Evolutionary conservation across 2,797 vertebrate genomes (phyloP), one percentile per base, ranked within the genome.

Genomic region (Toxotes lorentzi): DNA sequence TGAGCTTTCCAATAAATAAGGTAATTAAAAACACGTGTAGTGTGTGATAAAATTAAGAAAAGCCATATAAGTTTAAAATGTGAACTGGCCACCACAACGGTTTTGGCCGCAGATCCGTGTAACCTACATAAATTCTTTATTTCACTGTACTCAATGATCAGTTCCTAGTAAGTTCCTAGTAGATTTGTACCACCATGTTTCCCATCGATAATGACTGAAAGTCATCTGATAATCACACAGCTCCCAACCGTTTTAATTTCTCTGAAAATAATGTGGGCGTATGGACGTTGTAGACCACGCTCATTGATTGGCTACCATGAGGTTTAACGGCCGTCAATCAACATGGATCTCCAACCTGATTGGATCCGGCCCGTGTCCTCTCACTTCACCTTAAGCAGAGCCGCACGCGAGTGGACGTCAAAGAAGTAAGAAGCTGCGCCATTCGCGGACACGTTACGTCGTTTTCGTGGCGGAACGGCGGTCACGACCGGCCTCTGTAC

Each of bases 361-460:
- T 95, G 95, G 95, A 34, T 74, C 0, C 1, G 0, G 10, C 13
- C 10, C 8, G 13, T 27, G n/a, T 38, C 17, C 13, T 5, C 13
- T 30, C 67, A 38, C 77, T 51, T 71, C 77, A 58, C 71, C 27
- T 63, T 58, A 75, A 76, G 71, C 63, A n/a, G 23, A 61, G 24
- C 65, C 50, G 5, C 63, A 56, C 40, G 43, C 43, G 14, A 57
- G 12, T 21, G 61, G 57, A 73, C 82, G 81, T 76, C 24, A 63
- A 85, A 47, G 12, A 14, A 30, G 48, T 24, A 60, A 63, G 77
- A 19, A 65, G 40, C 57, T 56, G 57, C 47, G 68, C 53, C 12
- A 95, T 95, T 94, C 95, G 11, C 86, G 83, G 84, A 93, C 19
- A 3, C 1, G 1, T 84, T 94, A 91, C 92, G 94, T n/a, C 7